Conservation (phyloP, 2,797 vertebrate genomes). For the Pterois miles region DNA sequence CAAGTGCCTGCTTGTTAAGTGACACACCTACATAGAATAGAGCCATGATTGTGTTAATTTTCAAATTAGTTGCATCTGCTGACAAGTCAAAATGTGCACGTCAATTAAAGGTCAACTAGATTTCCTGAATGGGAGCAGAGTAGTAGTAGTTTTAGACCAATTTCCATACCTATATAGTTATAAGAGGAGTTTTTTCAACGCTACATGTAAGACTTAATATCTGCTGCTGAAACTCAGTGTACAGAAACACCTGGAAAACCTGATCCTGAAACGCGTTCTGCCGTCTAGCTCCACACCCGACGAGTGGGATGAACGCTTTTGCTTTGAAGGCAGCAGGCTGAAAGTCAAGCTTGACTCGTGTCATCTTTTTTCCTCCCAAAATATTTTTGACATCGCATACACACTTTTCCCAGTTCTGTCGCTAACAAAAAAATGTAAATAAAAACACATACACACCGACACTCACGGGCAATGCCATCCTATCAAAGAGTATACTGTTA, state of each 20-base stretch:
- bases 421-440: conserved; percentile 57
- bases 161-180: neutral
- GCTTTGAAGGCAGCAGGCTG: conserved; percentile 57
- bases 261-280: conserved; percentile 24
- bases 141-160: neutral
- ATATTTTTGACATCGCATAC: conserved; percentile 39
- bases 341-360: conserved; percentile 26
- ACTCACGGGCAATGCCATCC: conserved; percentile 80
- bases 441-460: conserved; percentile 61
- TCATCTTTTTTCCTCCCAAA: neutral
- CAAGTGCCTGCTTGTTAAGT: neutral
- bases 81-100: conserved; percentile 15
- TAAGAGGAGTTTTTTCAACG: neutral
- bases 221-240: conserved; percentile 23
- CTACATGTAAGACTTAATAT: conserved; percentile 12
- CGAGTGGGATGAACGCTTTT: conserved; percentile 14
- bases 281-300: conserved; percentile 7
- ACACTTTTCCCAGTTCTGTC: conserved; percentile 53
- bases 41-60: neutral
- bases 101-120: neutral
- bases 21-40: neutral
- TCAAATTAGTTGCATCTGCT: neutral
- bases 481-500: conserved; percentile 76
- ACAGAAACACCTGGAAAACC: conserved; percentile 25
- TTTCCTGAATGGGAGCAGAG: neutral